phyloP scores from a whole-genome alignment of 2,113 vertebrate species.

The Channa maculata region DNA sequence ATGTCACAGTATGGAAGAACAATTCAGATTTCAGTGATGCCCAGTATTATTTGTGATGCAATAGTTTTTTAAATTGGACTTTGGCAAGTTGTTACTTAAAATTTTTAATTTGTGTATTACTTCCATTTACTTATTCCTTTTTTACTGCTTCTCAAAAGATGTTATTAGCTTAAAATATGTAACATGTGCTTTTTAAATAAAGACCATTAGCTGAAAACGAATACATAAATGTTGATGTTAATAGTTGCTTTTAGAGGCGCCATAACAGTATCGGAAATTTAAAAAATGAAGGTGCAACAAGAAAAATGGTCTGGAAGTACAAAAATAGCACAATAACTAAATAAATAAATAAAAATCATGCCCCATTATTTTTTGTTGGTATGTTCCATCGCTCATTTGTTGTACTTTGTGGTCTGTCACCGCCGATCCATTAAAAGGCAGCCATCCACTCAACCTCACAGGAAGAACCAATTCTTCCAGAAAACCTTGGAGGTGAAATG shows the following conservation, averaged over 20 bases:
- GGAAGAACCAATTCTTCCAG: slow-evolving; percentile 36
- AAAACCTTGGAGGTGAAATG: slow-evolving; percentile 53
- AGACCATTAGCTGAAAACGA: not conserved
- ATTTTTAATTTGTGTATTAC: not conserved
- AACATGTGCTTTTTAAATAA: not conserved
- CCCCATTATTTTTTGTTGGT: too few relatives aligned
- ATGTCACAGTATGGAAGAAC: not conserved
- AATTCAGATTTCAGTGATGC: not conserved
- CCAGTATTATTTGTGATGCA: not conserved
- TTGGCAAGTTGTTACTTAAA: not conserved
- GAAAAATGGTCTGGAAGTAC: too few relatives aligned
- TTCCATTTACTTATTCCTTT: not conserved
- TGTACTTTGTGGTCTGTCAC: slow-evolving; percentile 38
- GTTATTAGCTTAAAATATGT: not conserved
- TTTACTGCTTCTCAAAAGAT: not conserved
- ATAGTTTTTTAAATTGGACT: not conserved
- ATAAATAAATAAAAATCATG: too few relatives aligned
- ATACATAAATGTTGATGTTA: not conserved
- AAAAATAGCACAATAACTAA: too few relatives aligned
- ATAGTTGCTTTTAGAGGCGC: not conserved
- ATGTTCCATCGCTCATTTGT: slow-evolving; percentile 3
- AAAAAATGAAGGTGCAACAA: too few relatives aligned
- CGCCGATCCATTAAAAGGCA: slow-evolving; percentile 51
- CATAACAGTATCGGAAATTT: too few relatives aligned
- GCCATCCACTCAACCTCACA: slow-evolving; percentile 27